A percentile compares a stretch with the other conserved stretches of the same genome.
phyloP scores from a whole-genome alignment of 2,113 vertebrate species.

The Dasyurus viverrinus region DNA sequence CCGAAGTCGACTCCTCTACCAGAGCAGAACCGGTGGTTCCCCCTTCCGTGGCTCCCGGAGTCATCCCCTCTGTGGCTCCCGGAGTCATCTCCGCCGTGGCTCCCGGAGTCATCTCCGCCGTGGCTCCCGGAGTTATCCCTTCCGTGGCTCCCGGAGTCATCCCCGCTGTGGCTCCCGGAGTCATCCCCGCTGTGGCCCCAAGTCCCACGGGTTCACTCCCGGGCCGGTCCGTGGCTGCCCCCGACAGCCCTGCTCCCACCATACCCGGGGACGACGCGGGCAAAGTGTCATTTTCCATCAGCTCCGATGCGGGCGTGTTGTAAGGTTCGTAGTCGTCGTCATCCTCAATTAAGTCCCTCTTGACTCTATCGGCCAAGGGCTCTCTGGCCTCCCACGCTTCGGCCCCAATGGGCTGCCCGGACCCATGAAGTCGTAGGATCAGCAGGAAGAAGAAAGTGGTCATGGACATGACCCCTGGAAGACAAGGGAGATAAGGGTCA shows the following conservation, averaged over 20 bases:
- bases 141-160: too few relatives aligned
- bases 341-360: neutral
- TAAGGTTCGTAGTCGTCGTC: accelerated
- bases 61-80: too few relatives aligned
- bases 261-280: accelerated
- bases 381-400: accelerated
- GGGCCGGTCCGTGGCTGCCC: neutral
- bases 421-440: neutral
- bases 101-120: neutral
- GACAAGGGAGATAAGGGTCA: neutral
- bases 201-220: neutral
- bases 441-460: conserved; percentile 38
- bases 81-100: too few relatives aligned
- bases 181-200: too few relatives aligned
- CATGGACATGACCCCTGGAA: conserved; percentile 73
- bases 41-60: neutral
- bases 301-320: neutral
- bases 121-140: too few relatives aligned
- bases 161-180: too few relatives aligned
- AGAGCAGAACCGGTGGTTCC: neutral
- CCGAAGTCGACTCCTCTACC: neutral
- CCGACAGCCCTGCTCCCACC: neutral
- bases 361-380: neutral
- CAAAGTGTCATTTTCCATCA: accelerated
- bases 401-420: neutral